Evolutionary conservation across 2,113 vertebrate genomes (phyloP), one percentile per base, ranked within the genome.

Genomic region (Cyprinodon tularosa): DNA sequence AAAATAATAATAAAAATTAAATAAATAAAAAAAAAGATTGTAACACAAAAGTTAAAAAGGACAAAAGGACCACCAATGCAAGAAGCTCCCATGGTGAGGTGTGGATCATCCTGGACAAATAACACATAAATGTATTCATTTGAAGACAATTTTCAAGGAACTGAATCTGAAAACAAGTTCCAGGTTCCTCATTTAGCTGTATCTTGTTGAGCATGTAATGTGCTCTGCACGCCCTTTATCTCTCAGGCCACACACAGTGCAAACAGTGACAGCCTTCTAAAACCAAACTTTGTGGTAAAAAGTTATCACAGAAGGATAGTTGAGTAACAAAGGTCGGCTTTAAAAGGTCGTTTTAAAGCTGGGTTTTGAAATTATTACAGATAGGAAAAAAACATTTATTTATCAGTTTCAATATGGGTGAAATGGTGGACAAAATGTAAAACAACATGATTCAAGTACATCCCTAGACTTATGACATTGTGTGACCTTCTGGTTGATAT

Each of bases 141-240:
- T 91, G 87, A 91, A 88, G 80, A 81, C 74, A 66, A 29, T 64
- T 86, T 91, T 94, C 72, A 81, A 91, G 94, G 95, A 96, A 96
- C 93, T 94, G 95, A 96, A 95, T 95, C 93, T 66, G 93, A 96
- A 95, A 96, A 91, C 76, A 89, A 85, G 57, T 77, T 90, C 77
- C 76, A 84, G 92, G 91, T 96, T 96, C 95, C 95, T 93, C 93
- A 94, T 94, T 91, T 79, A n/a, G 69, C 45, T 60, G 57, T 44
- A 68, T 87, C 39, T 79, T 71, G 68, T 53, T 79, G 82, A 77
- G 79, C 48, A 72, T 84, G 79, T 71, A 66, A 45, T 77, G 37
- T 61, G 13, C 40, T 39, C 50, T 89, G 78, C 69, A 14, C 39
- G 14, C 22, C 60, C 42, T 78, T 86, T 15, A 69, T 80, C 75